Percentiles rank a stretch among this genome's conserved stretches.
Evolutionary conservation across 1,140 invertebrate species (phyloP).

Genomic region (Leucophenga varia): DNA sequence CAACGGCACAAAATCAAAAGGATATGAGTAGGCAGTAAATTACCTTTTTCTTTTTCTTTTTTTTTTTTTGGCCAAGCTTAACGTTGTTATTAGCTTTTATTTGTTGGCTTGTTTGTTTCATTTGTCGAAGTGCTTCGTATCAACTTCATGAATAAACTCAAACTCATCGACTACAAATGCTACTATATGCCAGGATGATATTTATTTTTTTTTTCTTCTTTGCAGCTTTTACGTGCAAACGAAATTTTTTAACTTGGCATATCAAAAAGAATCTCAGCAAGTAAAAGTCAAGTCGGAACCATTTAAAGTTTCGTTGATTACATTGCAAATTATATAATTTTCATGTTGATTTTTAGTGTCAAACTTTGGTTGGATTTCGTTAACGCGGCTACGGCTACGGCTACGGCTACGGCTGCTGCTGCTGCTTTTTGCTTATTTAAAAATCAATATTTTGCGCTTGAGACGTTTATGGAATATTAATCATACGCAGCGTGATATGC

Average conservation of each 20-base stretch:
- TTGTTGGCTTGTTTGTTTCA: conserved; percentile 38
- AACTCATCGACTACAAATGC: too few relatives aligned
- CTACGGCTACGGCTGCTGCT: conserved; percentile 1
- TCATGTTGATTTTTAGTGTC: conserved; percentile 39
- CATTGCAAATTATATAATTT: conserved; percentile 53
- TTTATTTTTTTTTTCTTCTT: conserved; percentile 14
- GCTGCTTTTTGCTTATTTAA: conserved; percentile 45
- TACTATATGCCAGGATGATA: conserved; percentile 15
- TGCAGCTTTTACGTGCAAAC: conserved; percentile 40
- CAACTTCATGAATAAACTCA: too few relatives aligned
- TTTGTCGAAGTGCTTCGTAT: conserved; percentile 52
- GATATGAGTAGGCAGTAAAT: too few relatives aligned
- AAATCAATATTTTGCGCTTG: conserved; percentile 47
- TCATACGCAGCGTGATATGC: conserved; percentile 45
- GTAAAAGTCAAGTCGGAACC: too few relatives aligned
- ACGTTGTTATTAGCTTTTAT: too few relatives aligned
- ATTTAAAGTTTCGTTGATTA: conserved; percentile 52
- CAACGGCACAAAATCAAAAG: too few relatives aligned
- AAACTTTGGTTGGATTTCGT: not conserved
- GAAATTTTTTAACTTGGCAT: conserved; percentile 1
- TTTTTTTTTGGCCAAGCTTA: too few relatives aligned
- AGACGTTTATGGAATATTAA: conserved; percentile 46
- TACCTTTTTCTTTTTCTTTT: too few relatives aligned
- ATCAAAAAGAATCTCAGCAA: conserved; percentile 18
- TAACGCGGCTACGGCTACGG: not conserved